A percentile compares a stretch with the other conserved stretches of the same genome.
phyloP scores from a whole-genome alignment of 2,113 vertebrate genomes.

The Illadopsis cleaveri region DNA sequence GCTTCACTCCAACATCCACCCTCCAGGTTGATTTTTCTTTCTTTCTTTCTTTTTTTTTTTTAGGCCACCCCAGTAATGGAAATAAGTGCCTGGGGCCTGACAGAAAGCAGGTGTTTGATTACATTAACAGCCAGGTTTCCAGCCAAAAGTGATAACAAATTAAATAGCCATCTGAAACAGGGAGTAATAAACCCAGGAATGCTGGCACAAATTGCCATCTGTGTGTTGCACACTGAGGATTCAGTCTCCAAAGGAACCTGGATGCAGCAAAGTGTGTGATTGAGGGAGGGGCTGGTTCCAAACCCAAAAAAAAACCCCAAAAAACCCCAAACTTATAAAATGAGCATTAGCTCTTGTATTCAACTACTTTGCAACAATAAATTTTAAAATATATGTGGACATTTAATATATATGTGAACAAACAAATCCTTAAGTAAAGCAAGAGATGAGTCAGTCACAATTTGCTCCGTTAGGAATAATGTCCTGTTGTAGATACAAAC shows the following conservation, averaged over 20 bases:
- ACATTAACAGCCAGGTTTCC: not conserved
- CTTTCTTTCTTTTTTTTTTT: not conserved
- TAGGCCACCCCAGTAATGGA: constrained; percentile 27
- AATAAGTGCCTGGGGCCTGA: not conserved
- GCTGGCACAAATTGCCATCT: not conserved
- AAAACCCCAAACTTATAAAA: not conserved
- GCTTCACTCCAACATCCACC: not conserved
- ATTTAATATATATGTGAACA: not conserved
- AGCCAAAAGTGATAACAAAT: constrained; percentile 32
- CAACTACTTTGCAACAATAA: not conserved
- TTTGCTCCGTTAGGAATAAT: not conserved
- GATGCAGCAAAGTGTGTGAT: not conserved
- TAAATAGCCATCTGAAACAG: constrained; percentile 51
- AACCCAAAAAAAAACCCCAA: not conserved
- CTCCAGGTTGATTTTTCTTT: not conserved
- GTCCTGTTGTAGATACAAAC: not conserved
- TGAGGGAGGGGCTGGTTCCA: not conserved
- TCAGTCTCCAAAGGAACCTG: not conserved
- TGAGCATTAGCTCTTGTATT: not conserved
- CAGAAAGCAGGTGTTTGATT: constrained; percentile 45
- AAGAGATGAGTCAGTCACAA: not conserved
- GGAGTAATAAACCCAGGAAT: not conserved
- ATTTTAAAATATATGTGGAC: not conserved
- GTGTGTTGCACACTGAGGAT: not conserved
- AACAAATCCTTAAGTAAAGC: not conserved